Evolutionary conservation across 2,113 vertebrate genomes (phyloP), one percentile per base, ranked within the genome.

Genomic region (Scomber japonicus): DNA sequence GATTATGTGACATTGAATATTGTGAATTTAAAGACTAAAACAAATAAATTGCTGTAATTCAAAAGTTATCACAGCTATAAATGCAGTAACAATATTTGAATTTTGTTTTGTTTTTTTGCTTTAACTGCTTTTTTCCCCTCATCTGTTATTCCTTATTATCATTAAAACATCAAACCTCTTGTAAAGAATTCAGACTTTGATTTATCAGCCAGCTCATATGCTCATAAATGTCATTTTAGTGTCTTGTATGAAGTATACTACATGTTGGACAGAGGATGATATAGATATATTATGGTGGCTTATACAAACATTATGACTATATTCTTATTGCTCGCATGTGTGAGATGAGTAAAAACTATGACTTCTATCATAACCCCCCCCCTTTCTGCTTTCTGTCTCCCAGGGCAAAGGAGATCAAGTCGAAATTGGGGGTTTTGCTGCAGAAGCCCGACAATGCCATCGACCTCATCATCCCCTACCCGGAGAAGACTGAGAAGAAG

Each of bases 361-460:
- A 21, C 2, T 78, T 45, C 35, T 35, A 5, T 35, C 50, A n/a
- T n/a, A 27, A 27, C 24, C n/a, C 16, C 51, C 16, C 51, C 19
- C 3, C 30, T 3, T 3, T 76, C 56, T 88, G 49, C 61, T 67
- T 90, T 62, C 73, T 53, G 63, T 78, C 83, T 15, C 24, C 9
- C 93, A 99, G 98, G 95, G 98, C 98, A 30, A 99, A 99, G 87
- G 98, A 96, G 93, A 98, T 99, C 92, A 99, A 98, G 95, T 94
- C 92, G 0, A 99, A 99, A 85, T 94, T 99, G 88, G 98, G 98
- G 78, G 96, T 95, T 0, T 94, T 99, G 16, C 96, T 99, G 57
- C 97, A 98, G 92, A 99, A 98, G 95, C 97, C 97, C 0, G 98
- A 99, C 54, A 94, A 96, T 0, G 93, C 94, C 80, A 91, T 96